These are phyloP conservation scores for Elysia crispata DNA, from an alignment of 2,888 invertebrate genomes.

Conservation along the genomic window DNA sequence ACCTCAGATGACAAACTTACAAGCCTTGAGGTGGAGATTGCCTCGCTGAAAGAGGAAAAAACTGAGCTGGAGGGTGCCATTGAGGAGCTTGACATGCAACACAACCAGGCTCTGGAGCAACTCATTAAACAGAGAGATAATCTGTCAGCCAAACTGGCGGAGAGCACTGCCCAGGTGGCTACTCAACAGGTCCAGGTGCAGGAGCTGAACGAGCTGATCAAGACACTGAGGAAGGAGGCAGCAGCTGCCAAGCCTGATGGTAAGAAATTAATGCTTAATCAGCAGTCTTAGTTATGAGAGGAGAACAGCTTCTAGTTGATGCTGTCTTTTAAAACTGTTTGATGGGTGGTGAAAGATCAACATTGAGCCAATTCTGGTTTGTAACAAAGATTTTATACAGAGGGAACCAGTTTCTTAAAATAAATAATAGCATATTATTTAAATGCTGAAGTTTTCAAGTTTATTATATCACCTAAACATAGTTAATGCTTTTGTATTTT, in stretches of 20 bases:
- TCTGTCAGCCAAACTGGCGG: conserved; percentile 46
- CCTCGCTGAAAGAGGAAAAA: conserved; percentile 47
- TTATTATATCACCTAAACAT: too few species aligned
- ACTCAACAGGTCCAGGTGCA: conserved; percentile 38
- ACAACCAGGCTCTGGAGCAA: conserved; percentile 81
- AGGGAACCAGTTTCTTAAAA: too few species aligned
- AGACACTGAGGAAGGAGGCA: neutral
- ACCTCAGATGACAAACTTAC: neutral
- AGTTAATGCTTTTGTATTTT: too few species aligned
- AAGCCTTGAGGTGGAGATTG: conserved; percentile 41
- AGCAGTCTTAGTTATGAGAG: too few species aligned
- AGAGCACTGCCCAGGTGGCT: conserved; percentile 33
- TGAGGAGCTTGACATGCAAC: conserved; percentile 86
- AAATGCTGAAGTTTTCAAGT: too few species aligned
- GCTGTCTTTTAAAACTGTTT: too few species aligned
- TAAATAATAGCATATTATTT: too few species aligned
- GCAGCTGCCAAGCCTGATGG: neutral
- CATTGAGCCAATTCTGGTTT: too few species aligned
- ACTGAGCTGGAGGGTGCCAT: conserved; percentile 79
- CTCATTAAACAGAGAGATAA: conserved; percentile 55
- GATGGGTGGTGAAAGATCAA: too few species aligned
- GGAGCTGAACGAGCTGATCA: conserved; percentile 17
- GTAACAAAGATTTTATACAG: too few species aligned
- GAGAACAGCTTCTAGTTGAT: too few species aligned
- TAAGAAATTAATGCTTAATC: too few species aligned